These are phyloP conservation scores for Tipula unca DNA, from an alignment of 2,888 invertebrate species.

Conservation along the genomic window DNA sequence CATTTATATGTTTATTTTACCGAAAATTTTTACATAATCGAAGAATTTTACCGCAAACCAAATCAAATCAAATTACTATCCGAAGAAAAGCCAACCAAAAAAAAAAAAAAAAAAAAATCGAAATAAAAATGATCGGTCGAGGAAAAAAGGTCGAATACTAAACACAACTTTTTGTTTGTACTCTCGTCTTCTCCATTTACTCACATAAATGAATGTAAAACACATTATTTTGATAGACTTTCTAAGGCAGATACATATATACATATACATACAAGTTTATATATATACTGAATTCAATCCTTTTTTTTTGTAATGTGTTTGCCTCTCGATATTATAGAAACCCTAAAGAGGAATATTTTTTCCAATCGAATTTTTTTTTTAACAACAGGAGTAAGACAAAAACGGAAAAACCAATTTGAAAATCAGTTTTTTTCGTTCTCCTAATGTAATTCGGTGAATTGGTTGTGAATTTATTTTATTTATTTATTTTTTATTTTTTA, in stretches of 20 bases:
- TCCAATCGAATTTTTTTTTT: background rate
- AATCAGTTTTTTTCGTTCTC: background rate
- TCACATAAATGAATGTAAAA: background rate
- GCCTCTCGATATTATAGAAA: background rate
- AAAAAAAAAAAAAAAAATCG: background rate
- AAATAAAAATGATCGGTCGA: background rate
- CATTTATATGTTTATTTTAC: conserved; percentile 8
- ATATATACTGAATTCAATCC: background rate
- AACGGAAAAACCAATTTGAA: background rate
- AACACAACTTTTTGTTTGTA: background rate
- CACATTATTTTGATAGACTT: conserved; percentile 8
- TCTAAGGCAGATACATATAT: background rate
- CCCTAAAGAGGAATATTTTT: background rate
- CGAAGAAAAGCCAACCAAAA: background rate
- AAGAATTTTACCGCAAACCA: background rate
- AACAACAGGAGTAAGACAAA: background rate
- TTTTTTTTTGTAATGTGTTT: background rate
- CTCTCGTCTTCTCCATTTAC: background rate
- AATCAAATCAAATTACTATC: conserved; percentile 8
- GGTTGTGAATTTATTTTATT: background rate
- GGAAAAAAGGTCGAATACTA: background rate
- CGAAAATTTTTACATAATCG: background rate
- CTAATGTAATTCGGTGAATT: background rate
- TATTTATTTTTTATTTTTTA: background rate
- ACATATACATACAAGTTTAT: background rate